phyloP scores from a whole-genome alignment of 2,888 invertebrate species.

The Alviniconcha strummeri region DNA sequence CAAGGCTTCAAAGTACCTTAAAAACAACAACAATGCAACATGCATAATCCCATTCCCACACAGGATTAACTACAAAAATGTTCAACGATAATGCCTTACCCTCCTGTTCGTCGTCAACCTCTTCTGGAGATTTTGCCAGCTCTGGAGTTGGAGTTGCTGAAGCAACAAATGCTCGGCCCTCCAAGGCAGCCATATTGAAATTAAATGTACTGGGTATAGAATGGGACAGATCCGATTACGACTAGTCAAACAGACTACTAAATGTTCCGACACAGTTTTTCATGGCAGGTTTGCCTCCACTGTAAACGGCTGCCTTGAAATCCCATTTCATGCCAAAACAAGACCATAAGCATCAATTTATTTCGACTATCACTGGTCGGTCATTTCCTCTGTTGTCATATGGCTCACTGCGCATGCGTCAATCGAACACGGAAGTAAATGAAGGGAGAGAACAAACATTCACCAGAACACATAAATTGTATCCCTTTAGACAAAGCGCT shows the following conservation, averaged over 20 bases:
- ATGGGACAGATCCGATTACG: slow-evolving; percentile 15
- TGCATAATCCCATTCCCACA: no score
- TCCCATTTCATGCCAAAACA: no score
- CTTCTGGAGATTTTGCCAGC: slow-evolving; percentile 21
- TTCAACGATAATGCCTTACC: background rate
- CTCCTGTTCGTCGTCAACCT: slow-evolving; percentile 24
- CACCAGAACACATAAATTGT: background rate
- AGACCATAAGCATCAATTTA: no score
- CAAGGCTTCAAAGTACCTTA: no score
- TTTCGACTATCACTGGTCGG: background rate
- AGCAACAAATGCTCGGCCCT: slow-evolving; percentile 27
- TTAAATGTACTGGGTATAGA: slow-evolving; percentile 23
- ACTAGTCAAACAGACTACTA: no score
- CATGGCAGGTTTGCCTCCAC: no score
- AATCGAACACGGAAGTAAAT: slow-evolving; percentile 14
- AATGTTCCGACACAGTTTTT: no score
- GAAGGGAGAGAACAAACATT: no score
- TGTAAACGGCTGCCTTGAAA: no score
- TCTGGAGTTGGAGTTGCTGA: slow-evolving; percentile 17
- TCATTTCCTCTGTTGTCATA: slow-evolving; percentile 19
- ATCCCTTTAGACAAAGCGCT: no score
- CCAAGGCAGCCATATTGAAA: slow-evolving; percentile 33
- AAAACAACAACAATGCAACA: no score
- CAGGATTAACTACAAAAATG: no score
- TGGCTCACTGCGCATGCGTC: slow-evolving; percentile 16